These are phyloP conservation scores for Gila robusta DNA, from an alignment of 2,797 vertebrate genomes.

Conservation along the genomic window DNA sequence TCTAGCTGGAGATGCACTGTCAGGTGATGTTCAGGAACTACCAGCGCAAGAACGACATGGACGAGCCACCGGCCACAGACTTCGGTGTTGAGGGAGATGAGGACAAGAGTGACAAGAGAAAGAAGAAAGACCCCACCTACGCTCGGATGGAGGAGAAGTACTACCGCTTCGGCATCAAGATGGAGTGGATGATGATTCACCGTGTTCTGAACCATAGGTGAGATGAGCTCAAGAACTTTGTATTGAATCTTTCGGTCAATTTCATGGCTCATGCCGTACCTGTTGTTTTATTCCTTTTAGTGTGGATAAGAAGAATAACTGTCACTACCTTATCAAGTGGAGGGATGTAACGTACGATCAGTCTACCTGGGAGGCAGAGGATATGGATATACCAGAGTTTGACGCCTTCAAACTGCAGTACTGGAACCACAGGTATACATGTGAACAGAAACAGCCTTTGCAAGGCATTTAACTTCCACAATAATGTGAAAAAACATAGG, in stretches of 20 bases:
- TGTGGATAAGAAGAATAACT: constrained; percentile 92
- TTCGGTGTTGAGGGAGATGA: constrained; percentile 90
- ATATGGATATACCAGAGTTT: constrained; percentile 93
- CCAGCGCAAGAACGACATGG: constrained; percentile 98
- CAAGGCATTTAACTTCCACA: neutral
- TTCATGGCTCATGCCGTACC: neutral
- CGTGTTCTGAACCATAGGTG: constrained; percentile 97
- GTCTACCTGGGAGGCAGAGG: constrained; percentile 95
- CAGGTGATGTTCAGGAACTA: constrained; percentile 99
- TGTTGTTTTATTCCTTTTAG: constrained; percentile 69
- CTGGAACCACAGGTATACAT: constrained; percentile 94
- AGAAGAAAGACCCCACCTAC: constrained; percentile 93
- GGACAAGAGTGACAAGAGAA: constrained; percentile 91
- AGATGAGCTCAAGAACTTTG: neutral
- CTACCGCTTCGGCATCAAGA: constrained; percentile 95
- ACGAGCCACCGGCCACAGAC: constrained; percentile 91
- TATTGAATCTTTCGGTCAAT: neutral
- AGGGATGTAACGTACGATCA: constrained; percentile 93
- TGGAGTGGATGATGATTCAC: constrained; percentile 98
- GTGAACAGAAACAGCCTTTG: neutral
- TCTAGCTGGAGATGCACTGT: constrained; percentile 93
- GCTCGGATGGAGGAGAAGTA: constrained; percentile 94
- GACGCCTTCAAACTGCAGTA: constrained; percentile 91
- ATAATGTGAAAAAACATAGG: neutral
- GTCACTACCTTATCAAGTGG: constrained; percentile 98